Conservation (phyloP, 2,797 vertebrate genomes). For the Sebastes ruberrimus region DNA sequence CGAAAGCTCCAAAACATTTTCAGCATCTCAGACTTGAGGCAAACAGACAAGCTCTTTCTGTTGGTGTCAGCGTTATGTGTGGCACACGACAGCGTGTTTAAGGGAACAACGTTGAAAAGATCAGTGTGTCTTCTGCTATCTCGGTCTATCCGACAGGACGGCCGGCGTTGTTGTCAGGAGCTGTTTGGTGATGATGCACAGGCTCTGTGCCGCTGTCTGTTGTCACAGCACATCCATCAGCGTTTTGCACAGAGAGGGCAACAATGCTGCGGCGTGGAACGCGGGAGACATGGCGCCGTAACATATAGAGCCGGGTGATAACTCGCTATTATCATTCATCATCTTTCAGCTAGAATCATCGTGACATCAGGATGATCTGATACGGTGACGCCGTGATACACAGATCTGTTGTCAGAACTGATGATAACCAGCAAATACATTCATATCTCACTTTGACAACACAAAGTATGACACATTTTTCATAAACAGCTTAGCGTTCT, state of each 20-base stretch:
- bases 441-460: not conserved
- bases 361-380: not conserved
- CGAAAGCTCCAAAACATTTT: slow-evolving; percentile 64
- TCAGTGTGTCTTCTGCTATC: slow-evolving; percentile 79
- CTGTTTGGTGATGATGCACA: slow-evolving; percentile 77
- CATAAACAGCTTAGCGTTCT: not conserved
- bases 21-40: slow-evolving; percentile 59
- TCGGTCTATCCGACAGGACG: slow-evolving; percentile 61
- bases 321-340: slow-evolving; percentile 20
- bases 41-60: slow-evolving; percentile 80
- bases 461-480: not conserved
- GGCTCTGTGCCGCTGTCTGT: slow-evolving; percentile 67
- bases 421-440: not conserved
- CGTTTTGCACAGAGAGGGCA: slow-evolving; percentile 33
- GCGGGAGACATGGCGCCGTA: not conserved
- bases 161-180: slow-evolving; percentile 79
- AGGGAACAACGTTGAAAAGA: slow-evolving; percentile 80
- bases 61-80: slow-evolving; percentile 75
- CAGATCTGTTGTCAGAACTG: not conserved
- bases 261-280: slow-evolving; percentile 14
- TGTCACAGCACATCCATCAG: slow-evolving; percentile 73
- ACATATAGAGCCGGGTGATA: slow-evolving; percentile 18
- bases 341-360: slow-evolving; percentile 16
- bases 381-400: not conserved
- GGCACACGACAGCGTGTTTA: slow-evolving; percentile 69